phyloP scores from a whole-genome alignment of 2,888 invertebrate species.

The Chrysolina americana region DNA sequence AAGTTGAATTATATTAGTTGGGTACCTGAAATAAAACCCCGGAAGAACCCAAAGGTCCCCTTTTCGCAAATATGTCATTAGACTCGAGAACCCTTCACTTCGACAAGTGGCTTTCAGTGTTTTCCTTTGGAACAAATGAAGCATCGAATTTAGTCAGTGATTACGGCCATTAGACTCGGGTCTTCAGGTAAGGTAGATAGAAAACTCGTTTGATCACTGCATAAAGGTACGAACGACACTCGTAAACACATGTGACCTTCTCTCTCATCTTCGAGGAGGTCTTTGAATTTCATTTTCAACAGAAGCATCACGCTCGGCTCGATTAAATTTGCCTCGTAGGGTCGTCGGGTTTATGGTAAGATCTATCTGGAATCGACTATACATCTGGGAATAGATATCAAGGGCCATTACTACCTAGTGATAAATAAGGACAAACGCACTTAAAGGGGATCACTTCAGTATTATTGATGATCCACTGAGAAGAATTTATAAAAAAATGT shows the following conservation, averaged over 20 bases:
- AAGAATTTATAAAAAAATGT: too few relatives aligned
- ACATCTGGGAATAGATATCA: too few relatives aligned
- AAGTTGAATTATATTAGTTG: too few relatives aligned
- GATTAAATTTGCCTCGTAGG: not conserved
- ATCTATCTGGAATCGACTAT: too few relatives aligned
- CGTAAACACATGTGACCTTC: not conserved
- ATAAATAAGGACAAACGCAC: too few relatives aligned
- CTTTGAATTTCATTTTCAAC: not conserved
- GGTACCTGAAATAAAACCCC: too few relatives aligned
- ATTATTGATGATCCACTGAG: too few relatives aligned
- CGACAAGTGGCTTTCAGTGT: not conserved
- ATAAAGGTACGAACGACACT: not conserved
- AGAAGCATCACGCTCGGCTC: slow-evolving; percentile 1
- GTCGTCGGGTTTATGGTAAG: too few relatives aligned
- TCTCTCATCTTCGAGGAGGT: not conserved
- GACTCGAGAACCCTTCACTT: not conserved
- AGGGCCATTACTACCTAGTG: too few relatives aligned
- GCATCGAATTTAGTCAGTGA: slow-evolving; percentile 23
- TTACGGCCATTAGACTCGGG: slow-evolving; percentile 29
- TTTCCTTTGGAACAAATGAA: slow-evolving; percentile 25
- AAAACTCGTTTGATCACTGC: slow-evolving; percentile 23
- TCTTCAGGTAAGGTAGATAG: slow-evolving; percentile 34
- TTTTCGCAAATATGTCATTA: too few relatives aligned
- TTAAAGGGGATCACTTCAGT: too few relatives aligned
- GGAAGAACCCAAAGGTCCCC: too few relatives aligned